Evolutionary conservation across 2,888 invertebrate genomes (phyloP).

Genomic region (Spilosoma lubricipeda): DNA sequence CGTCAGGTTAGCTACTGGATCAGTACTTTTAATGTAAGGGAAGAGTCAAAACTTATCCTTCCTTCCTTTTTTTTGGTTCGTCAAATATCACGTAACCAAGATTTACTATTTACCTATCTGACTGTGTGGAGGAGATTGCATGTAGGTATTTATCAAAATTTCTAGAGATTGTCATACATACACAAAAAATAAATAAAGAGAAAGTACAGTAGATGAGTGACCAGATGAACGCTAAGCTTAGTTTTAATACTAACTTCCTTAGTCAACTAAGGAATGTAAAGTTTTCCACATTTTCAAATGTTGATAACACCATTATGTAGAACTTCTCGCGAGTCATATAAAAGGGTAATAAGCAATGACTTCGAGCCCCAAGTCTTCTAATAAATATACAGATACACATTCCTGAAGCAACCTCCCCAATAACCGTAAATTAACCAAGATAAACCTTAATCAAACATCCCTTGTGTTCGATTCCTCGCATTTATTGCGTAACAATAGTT

Average conservation of each 20-base stretch:
- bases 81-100: no score
- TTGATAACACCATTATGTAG: slow-evolving; percentile 18
- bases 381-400: slow-evolving; percentile 40
- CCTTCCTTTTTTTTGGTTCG: no score
- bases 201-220: no score
- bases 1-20: not conserved
- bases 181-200: no score
- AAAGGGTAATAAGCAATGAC: slow-evolving; percentile 26
- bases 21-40: no score
- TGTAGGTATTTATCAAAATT: no score
- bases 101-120: no score
- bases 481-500: slow-evolving; percentile 84
- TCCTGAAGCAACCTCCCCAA: slow-evolving; percentile 58
- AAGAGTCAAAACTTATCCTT: no score
- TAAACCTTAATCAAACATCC: slow-evolving; percentile 85
- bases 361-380: slow-evolving; percentile 15
- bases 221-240: no score
- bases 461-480: slow-evolving; percentile 80
- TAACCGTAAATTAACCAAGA: slow-evolving; percentile 83
- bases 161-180: no score
- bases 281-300: not conserved
- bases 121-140: no score
- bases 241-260: not conserved
- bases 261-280: not conserved
- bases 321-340: slow-evolving; percentile 16